These are phyloP conservation scores for Paralichthys olivaceus DNA, from an alignment of 2,113 vertebrate genomes.

Conservation along the genomic window DNA sequence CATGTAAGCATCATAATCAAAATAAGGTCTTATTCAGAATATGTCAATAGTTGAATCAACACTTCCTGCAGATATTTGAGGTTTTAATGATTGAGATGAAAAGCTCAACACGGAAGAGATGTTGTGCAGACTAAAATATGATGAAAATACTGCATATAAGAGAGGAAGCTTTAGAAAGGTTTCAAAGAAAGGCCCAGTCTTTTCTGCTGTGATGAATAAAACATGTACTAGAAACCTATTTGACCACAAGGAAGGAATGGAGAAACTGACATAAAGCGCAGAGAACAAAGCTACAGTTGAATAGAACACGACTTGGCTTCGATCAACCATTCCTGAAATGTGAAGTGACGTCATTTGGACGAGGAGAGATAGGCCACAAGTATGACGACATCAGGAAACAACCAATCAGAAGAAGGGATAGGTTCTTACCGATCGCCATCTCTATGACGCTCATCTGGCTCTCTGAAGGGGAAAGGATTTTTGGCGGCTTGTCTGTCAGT, in stretches of 20 bases:
- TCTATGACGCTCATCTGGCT: conserved; percentile 92
- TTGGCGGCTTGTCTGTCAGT: conserved; percentile 96
- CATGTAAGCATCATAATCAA: no score
- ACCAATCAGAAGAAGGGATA: background rate
- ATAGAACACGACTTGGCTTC: background rate
- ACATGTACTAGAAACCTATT: background rate
- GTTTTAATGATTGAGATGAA: no score
- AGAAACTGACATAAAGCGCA: background rate
- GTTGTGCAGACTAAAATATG: background rate
- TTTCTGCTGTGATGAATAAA: background rate
- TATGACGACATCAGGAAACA: conserved; percentile 8
- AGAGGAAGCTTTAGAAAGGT: background rate
- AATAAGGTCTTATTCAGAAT: no score
- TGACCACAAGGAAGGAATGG: background rate
- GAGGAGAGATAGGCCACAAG: background rate
- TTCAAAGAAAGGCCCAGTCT: background rate
- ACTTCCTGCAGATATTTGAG: no score
- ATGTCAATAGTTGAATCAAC: no score
- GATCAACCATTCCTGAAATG: background rate
- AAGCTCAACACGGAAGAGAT: background rate
- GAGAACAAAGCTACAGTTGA: conserved; percentile 17
- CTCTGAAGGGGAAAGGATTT: conserved; percentile 93
- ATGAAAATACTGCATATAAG: background rate
- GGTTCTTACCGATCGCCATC: conserved; percentile 91
- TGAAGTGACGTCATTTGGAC: background rate